A percentile compares a stretch with the other conserved stretches of the same genome.
These are phyloP conservation scores for Aegotheles bennettii DNA, from an alignment of 2,113 vertebrate species.

Conservation along the genomic window DNA sequence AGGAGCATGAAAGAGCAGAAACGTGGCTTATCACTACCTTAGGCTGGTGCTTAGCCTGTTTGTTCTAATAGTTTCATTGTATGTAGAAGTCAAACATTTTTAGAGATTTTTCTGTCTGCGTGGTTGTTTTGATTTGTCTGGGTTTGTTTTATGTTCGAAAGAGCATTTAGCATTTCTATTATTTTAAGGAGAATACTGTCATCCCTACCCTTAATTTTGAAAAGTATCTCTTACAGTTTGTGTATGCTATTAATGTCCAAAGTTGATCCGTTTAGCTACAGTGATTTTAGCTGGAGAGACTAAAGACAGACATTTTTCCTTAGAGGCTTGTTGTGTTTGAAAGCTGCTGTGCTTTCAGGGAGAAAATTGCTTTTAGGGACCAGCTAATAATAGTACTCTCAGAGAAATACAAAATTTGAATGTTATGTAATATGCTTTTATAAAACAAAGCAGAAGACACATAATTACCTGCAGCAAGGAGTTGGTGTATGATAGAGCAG, in stretches of 20 bases:
- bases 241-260: neutral
- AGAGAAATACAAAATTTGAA: neutral
- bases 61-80: slow-evolving; percentile 55
- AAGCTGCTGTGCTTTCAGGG: neutral
- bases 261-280: neutral
- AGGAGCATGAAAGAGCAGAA: neutral
- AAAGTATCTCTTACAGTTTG: neutral
- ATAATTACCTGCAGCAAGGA: slow-evolving; percentile 80
- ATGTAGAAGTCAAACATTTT: slow-evolving; percentile 70
- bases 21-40: neutral
- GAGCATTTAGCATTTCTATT: neutral
- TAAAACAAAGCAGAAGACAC: neutral
- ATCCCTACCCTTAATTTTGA: neutral
- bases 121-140: neutral
- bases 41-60: neutral
- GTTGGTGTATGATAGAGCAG: slow-evolving; percentile 84
- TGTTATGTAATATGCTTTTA: neutral
- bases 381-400: neutral
- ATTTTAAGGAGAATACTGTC: neutral
- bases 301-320: neutral
- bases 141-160: slow-evolving; percentile 64
- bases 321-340: neutral
- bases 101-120: neutral
- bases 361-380: neutral
- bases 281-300: neutral